Evolutionary conservation across 1,140 invertebrate genomes (phyloP).

Genomic region (Coptotermes formosanus): DNA sequence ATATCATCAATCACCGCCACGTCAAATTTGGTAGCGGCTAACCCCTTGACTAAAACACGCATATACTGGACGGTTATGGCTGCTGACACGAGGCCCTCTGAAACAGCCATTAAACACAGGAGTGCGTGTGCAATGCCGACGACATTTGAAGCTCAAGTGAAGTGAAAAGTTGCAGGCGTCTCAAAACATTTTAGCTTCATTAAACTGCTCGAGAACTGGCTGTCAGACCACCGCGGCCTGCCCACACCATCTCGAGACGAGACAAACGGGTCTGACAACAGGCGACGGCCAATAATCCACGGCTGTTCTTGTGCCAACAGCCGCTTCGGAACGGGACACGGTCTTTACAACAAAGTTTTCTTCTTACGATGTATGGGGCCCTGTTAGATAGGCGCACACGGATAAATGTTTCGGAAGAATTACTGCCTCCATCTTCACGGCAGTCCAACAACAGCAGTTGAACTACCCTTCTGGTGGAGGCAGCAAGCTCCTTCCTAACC

Average conservation of each 20-base stretch:
- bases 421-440: no score
- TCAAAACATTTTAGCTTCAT: slow-evolving; percentile 7
- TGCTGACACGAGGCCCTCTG: neutral
- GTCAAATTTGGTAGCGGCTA: slow-evolving; percentile 5
- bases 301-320: no score
- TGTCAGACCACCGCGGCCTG: neutral
- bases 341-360: no score
- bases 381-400: no score
- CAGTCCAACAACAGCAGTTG: no score
- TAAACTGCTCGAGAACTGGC: neutral
- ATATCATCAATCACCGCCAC: neutral
- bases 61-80: neutral
- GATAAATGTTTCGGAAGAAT: no score
- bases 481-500: no score
- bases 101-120: neutral
- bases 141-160: neutral
- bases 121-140: neutral
- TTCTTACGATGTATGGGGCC: no score
- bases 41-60: slow-evolving; percentile 17
- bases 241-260: neutral
- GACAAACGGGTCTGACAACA: neutral
- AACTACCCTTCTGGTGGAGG: no score
- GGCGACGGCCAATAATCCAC: no score
- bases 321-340: no score
- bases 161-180: slow-evolving; percentile 8